Evolutionary conservation across 2,888 invertebrate species (phyloP).

Genomic region (Nymphalis polychloros): DNA sequence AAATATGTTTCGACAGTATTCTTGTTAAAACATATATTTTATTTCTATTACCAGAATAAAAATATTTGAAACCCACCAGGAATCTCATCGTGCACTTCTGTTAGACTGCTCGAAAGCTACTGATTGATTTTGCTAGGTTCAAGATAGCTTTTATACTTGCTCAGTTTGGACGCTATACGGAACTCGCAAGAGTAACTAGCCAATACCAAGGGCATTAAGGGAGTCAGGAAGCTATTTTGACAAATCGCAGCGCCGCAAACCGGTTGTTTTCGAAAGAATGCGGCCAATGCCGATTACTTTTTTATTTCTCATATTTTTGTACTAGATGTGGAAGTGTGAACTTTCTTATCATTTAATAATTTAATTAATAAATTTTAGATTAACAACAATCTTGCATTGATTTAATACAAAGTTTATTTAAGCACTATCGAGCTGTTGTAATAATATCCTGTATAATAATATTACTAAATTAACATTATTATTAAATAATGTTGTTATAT

Average conservation of each 20-base stretch:
- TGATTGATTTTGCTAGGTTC: constrained; percentile 23
- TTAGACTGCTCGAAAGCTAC: constrained; percentile 32
- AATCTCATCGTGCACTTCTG: constrained; percentile 32
- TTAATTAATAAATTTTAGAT: background rate
- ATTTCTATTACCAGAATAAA: background rate
- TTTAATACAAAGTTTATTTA: background rate
- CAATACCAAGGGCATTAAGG: constrained; percentile 21
- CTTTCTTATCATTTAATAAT: constrained; percentile 4
- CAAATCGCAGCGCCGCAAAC: constrained; percentile 14
- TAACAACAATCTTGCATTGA: constrained; percentile 9
- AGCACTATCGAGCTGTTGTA: no score
- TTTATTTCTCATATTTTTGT: constrained; percentile 13
- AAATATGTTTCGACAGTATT: no score
- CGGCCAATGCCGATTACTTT: constrained; percentile 25
- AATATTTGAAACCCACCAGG: constrained; percentile 18
- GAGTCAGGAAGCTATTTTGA: constrained; percentile 22
- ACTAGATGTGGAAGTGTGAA: background rate
- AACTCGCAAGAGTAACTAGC: constrained; percentile 11
- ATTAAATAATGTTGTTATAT: no score
- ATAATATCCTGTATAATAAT: no score
- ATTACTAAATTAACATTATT: no score
- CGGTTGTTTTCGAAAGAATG: constrained; percentile 20
- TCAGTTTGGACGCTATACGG: constrained; percentile 9
- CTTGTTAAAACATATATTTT: background rate
- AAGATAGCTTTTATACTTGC: constrained; percentile 22